These are phyloP conservation scores for Tympanoctomys barrerae DNA, from an alignment of 2,797 vertebrate genomes.

Conservation along the genomic window DNA sequence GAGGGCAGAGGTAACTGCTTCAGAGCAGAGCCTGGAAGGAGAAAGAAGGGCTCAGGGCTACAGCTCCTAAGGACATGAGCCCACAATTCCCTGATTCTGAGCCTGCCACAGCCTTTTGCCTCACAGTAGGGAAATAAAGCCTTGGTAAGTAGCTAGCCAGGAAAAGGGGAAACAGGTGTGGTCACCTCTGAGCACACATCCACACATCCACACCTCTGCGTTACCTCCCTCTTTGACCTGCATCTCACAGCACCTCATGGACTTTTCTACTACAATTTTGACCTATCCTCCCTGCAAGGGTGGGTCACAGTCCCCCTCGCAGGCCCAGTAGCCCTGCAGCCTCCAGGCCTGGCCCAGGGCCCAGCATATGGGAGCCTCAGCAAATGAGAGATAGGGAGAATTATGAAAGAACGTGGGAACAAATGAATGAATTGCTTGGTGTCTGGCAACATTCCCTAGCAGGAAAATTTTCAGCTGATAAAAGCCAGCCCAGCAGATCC, in stretches of 20 bases:
- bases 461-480: not conserved
- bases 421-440: not conserved
- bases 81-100: conserved; percentile 16
- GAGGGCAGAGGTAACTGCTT: not conserved
- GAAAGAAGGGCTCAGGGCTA: conserved; percentile 66
- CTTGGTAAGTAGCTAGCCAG: not conserved
- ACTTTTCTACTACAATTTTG: not conserved
- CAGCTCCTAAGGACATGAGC: conserved; percentile 44
- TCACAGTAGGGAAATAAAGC: not conserved
- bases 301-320: not conserved
- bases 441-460: not conserved
- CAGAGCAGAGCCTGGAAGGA: not conserved
- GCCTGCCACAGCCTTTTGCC: not conserved
- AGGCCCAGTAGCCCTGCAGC: not conserved
- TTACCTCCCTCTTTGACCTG: not conserved
- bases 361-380: not conserved
- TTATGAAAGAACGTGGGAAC: not conserved
- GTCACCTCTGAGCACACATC: not conserved
- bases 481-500: not conserved
- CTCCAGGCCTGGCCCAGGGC: not conserved
- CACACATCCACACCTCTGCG: rapidly evolving
- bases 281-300: not conserved
- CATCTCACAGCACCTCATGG: rapidly evolving
- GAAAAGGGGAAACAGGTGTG: not conserved
- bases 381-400: not conserved